These are phyloP conservation scores for Bubo scandiacus DNA, from an alignment of 2,113 vertebrate species.

Conservation along the genomic window DNA sequence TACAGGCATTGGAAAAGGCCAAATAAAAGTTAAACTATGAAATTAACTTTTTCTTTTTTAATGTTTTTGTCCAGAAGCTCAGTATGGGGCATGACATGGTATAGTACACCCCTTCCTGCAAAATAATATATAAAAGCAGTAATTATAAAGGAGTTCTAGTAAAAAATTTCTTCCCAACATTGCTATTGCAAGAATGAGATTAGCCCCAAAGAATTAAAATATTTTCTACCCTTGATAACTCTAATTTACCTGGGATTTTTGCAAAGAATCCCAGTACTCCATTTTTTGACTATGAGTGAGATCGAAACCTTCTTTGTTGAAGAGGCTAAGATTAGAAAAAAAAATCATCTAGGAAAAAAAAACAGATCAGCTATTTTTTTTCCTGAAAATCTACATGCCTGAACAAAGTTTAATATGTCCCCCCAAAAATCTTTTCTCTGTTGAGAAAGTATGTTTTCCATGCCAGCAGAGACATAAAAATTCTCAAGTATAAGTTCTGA, in stretches of 20 bases:
- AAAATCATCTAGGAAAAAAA: background rate
- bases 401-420: background rate
- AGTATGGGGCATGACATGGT: background rate
- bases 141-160: background rate
- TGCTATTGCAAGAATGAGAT: background rate
- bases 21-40: background rate
- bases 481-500: background rate
- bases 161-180: background rate
- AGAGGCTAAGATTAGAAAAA: background rate
- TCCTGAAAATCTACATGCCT: background rate
- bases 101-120: background rate
- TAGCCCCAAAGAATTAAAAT: background rate
- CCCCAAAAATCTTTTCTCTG: rapidly evolving
- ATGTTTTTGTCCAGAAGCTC: background rate
- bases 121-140: background rate
- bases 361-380: background rate
- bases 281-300: background rate
- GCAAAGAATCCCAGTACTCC: background rate
- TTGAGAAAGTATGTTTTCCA: background rate
- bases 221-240: background rate
- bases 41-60: background rate
- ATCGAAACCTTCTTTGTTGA: background rate
- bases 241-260: background rate
- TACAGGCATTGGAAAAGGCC: background rate
- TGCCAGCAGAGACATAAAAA: background rate